Conservation (phyloP, 2,113 vertebrate genomes). For the Anarrhichthys ocellatus region DNA sequence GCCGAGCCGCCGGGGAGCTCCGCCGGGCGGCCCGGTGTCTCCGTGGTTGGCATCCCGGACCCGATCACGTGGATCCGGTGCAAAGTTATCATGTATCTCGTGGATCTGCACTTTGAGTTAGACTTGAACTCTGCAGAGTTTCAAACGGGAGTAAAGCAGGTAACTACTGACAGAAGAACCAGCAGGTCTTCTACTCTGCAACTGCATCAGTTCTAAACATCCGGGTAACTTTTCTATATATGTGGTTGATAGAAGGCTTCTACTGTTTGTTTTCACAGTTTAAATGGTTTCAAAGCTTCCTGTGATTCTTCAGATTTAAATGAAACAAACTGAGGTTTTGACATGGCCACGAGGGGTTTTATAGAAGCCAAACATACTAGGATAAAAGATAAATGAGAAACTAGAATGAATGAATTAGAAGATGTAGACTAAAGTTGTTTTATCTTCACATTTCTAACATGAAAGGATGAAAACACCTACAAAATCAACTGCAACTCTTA, state of each 20-base stretch:
- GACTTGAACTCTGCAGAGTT: slow-evolving; percentile 67
- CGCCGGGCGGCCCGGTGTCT: slow-evolving; percentile 27
- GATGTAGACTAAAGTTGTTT: not conserved
- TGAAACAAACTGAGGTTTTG: not conserved
- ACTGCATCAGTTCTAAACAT: not conserved
- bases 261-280: not conserved
- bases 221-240: not conserved
- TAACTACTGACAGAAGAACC: slow-evolving; percentile 6
- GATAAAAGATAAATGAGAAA: too few species aligned
- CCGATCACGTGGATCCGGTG: slow-evolving; percentile 76
- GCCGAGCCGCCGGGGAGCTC: slow-evolving; percentile 15
- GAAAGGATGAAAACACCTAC: not conserved
- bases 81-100: slow-evolving; percentile 43
- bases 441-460: not conserved
- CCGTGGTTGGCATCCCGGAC: slow-evolving; percentile 70
- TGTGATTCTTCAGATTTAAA: not conserved
- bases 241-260: too few species aligned
- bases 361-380: too few species aligned
- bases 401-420: not conserved
- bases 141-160: slow-evolving; percentile 72
- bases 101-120: slow-evolving; percentile 60
- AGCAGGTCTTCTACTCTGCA: not conserved
- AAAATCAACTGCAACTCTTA: not conserved
- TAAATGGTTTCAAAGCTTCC: not conserved
- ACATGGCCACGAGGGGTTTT: too few species aligned